Evolutionary conservation across 2,113 vertebrate species (phyloP), one percentile per base, ranked within the genome.

Genomic region (Aleadryas rufinucha): DNA sequence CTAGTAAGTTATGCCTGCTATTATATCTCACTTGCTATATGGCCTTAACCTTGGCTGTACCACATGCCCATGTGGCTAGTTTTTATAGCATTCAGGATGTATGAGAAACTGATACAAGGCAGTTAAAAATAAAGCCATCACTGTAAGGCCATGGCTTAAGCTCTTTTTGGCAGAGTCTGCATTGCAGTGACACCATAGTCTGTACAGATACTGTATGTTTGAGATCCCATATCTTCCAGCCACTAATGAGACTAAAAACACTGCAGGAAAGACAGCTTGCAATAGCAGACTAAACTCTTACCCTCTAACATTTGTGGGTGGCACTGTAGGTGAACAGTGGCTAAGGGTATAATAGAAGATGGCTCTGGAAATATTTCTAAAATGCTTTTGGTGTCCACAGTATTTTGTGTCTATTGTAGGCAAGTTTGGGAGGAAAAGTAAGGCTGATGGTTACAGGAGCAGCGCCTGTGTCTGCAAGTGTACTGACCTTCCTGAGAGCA

Each of bases 391-490:
- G 84, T 94, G 61, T 95, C 72, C 65, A 54, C 69, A 82, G 83
- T 94, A 90, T 94, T 57, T 90, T 95, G 49, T 93, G 47, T 64
- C n/a, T 86, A 50, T 94, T 81, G 37, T 95, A 99, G 99, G 98
- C 98, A 53, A 99, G 98, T 91, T 97, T 99, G 71, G 99, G 99
- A n/a, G 99, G 99, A 41, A 98, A 91, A 27, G 99, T 99, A 76
- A 97, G 98, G 76, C 95, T 99, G 54, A 99, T 99, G 98, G 1
- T 99, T 61, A 99, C 99, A 16, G 99, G 99, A 93, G 99, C 99
- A 2, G 99, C 99, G 1, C 99, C 99, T 1, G 99, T 99, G 59
- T 99, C 99, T 18, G 98, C 99, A 14, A 99, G 98, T 3, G 99
- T 99, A 23, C 97, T 99, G 88, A 99, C 99, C 1, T 99, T 99